phyloP scores from a whole-genome alignment of 2,113 vertebrate species.

The Siniperca chuatsi region DNA sequence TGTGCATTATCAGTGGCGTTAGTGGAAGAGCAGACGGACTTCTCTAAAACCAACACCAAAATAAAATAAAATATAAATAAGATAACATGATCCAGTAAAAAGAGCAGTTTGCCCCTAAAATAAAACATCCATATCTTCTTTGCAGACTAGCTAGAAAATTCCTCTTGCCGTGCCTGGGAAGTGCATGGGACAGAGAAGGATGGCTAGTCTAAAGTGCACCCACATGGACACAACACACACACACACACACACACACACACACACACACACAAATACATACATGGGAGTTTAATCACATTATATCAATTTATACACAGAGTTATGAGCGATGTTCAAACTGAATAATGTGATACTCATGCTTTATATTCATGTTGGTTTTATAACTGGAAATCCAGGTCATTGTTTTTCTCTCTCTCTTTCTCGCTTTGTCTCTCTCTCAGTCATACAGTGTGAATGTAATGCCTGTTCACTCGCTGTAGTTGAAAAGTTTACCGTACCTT shows the following conservation, averaged over 20 bases:
- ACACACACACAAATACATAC: not conserved
- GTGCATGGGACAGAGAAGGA: not conserved
- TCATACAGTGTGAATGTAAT: not conserved
- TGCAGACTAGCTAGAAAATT: constrained; percentile 8
- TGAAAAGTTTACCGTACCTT: not conserved
- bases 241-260: constrained; percentile 11
- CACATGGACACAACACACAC: not conserved
- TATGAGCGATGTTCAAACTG: not conserved
- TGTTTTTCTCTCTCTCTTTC: not conserved
- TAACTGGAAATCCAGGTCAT: not conserved
- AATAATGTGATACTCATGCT: constrained; percentile 2
- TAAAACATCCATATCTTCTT: not conserved
- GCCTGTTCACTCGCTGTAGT: not conserved
- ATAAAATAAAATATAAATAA: not conserved
- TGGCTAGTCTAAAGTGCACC: not conserved
- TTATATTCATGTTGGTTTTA: not conserved
- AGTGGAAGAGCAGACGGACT: not conserved
- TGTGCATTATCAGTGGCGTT: not conserved
- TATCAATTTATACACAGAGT: constrained; percentile 2
- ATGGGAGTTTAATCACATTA: constrained; percentile 26
- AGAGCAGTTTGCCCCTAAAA: not conserved
- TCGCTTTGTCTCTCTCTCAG: not conserved
- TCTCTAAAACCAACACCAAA: not conserved
- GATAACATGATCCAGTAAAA: not conserved
- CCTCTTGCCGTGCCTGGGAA: not conserved